Evolutionary conservation across 2,113 vertebrate species (phyloP).

Genomic region (Falcunculus frontatus): DNA sequence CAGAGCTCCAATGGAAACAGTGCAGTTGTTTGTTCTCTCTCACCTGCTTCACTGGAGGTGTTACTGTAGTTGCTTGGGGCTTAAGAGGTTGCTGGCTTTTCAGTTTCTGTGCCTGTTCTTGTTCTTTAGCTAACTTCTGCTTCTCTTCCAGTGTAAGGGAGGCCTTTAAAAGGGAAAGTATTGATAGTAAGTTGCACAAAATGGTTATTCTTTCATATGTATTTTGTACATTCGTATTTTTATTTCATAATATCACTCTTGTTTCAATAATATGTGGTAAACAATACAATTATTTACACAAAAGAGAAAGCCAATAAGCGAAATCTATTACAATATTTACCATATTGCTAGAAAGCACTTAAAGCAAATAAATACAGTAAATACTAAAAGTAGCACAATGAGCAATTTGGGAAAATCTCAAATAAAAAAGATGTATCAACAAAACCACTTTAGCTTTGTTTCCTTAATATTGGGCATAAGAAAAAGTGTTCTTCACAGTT

Average conservation of each 20-base stretch:
- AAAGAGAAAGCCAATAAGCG: neutral
- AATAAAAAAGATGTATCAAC: neutral
- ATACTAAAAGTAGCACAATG: neutral
- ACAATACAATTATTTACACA: neutral
- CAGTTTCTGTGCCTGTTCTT: constrained; percentile 94
- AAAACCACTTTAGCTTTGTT: neutral
- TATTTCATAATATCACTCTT: neutral
- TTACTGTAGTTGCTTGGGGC: constrained; percentile 78
- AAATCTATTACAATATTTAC: neutral
- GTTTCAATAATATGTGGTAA: neutral
- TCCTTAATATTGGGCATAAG: neutral
- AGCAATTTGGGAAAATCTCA: neutral
- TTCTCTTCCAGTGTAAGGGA: constrained; percentile 97
- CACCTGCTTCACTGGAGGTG: constrained; percentile 76
- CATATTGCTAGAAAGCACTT: neutral
- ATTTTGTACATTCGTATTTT: neutral
- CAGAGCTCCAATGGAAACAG: neutral
- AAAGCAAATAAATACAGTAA: neutral
- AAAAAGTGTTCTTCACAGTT: neutral
- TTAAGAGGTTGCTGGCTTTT: constrained; percentile 90
- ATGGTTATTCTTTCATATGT: neutral
- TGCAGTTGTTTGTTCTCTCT: neutral
- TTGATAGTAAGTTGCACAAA: neutral
- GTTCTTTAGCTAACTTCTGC: constrained; percentile 94
- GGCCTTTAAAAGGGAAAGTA: constrained; percentile 70